Evolutionary conservation across 2,797 vertebrate species (phyloP).

Genomic region (Oryzias sinensis): DNA sequence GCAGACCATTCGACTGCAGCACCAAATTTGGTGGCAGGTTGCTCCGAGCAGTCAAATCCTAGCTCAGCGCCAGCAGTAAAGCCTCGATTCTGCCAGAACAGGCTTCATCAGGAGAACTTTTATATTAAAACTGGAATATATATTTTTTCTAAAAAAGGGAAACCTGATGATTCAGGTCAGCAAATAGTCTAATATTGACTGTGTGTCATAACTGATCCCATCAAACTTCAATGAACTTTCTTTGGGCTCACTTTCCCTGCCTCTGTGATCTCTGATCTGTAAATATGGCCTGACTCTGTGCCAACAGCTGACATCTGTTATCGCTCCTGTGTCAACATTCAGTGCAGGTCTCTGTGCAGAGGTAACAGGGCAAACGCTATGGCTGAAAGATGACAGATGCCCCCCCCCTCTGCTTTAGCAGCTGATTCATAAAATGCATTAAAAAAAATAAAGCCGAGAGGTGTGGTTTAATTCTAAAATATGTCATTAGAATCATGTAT

Average conservation of each 20-base stretch:
- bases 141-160: too few species aligned
- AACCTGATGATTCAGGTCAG: neutral
- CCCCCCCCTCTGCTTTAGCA: neutral
- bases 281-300: conserved; percentile 48
- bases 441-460: too few species aligned
- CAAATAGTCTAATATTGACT: conserved; percentile 33
- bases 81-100: neutral
- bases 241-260: conserved; percentile 13
- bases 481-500: too few species aligned
- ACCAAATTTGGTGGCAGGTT: conserved; percentile 55
- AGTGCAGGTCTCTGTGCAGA: conserved; percentile 18
- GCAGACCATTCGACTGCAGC: conserved; percentile 34
- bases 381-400: neutral
- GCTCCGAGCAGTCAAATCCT: conserved; percentile 45
- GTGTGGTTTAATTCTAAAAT: too few species aligned
- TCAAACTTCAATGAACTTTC: conserved; percentile 4
- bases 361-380: conserved; percentile 4
- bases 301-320: conserved; percentile 36
- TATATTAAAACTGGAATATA: too few species aligned
- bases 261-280: conserved; percentile 45
- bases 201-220: conserved; percentile 5
- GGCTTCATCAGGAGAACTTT: too few species aligned
- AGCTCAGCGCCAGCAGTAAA: conserved; percentile 25
- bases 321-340: conserved; percentile 50
- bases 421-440: neutral